A percentile compares a stretch with the other conserved stretches of the same genome.
Conservation (phyloP, 1,140 invertebrate genomes). For the Leptinotarsa undecemlineata region DNA sequence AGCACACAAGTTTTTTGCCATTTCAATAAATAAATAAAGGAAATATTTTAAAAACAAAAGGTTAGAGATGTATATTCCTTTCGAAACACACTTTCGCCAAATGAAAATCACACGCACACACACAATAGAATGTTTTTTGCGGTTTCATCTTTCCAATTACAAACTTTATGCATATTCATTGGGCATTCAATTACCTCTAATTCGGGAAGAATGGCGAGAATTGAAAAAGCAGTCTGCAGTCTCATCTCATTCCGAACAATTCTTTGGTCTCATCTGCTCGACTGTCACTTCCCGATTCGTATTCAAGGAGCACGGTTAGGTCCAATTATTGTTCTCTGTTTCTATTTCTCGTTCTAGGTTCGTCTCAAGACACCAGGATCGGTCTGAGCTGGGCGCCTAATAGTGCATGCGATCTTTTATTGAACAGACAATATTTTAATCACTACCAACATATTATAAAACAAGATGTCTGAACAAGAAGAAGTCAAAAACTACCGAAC, state of each 20-base stretch:
- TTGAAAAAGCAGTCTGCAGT: constrained; percentile 16
- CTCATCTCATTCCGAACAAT: constrained; percentile 5
- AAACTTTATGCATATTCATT: constrained; percentile 33
- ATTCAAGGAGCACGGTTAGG: constrained; percentile 46
- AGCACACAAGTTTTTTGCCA: no score
- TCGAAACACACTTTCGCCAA: neutral
- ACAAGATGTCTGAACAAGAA: no score
- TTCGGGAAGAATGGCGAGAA: constrained; percentile 15
- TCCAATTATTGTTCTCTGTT: constrained; percentile 48
- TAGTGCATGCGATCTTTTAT: constrained; percentile 3
- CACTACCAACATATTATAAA: no score
- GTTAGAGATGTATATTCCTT: no score
- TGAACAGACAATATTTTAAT: neutral
- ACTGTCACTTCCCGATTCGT: constrained; percentile 47
- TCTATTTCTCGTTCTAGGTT: constrained; percentile 29
- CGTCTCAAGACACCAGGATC: constrained; percentile 1
- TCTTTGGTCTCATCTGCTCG: constrained; percentile 29
- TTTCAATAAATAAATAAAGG: no score
- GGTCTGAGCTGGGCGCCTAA: constrained; percentile 27
- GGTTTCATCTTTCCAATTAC: constrained; percentile 26
- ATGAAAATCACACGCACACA: constrained; percentile 6
- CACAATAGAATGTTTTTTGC: constrained; percentile 22
- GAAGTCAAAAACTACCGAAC: no score
- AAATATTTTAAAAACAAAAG: no score
- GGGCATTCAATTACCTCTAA: constrained; percentile 38